Evolutionary conservation across 2,797 vertebrate species (phyloP), one percentile per base, ranked within the genome.

Genomic region (Euphonia xanthogaster): DNA sequence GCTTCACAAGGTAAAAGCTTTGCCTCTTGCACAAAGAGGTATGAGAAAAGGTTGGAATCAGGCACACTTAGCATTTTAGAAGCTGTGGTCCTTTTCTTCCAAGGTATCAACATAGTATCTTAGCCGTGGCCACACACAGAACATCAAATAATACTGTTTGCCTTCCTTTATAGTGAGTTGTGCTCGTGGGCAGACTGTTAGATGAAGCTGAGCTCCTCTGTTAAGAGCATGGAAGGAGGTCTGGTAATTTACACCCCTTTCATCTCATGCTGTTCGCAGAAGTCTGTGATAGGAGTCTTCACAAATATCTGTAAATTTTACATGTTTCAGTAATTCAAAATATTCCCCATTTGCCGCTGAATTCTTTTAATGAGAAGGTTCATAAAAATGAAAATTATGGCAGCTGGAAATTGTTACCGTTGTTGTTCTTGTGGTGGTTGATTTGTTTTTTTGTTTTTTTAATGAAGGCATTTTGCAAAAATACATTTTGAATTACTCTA

Each of bases 1-100:
- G 98, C 98, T 93, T 98, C 98, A 86, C 98, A 99, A 98, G 99
- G 99, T 99, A 98, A 98, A 98, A 92, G 68, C 78, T 89, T 94
- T 94, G 44, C 88, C 90, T 80, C 42, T 85, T 97, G 88, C 73
- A 25, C 23, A 87, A 71, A 89, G 71, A 89, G 21, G 35, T 82
- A 25, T 31, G 17, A 90, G 44, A 22, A 86, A 51, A 73, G 67
- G 50, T 63, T 40, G 47, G 31, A 57, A 75, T 90, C 7, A 1
- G 74, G 81, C 78, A 74, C 61, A 8, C 27, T 40, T 30, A 35
- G 20, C n/a, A 3, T 89, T 93, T 90, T 23, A 9, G 53, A 39
- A 82, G 79, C 61, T 68, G 16, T 77, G 67, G 55, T 92, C 37
- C 44, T 75, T 91, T 27, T 86, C 71, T 50, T 96, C 58, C 30